Evolutionary conservation across 1,140 invertebrate species (phyloP).

Genomic region (Apolygus lucorum): DNA sequence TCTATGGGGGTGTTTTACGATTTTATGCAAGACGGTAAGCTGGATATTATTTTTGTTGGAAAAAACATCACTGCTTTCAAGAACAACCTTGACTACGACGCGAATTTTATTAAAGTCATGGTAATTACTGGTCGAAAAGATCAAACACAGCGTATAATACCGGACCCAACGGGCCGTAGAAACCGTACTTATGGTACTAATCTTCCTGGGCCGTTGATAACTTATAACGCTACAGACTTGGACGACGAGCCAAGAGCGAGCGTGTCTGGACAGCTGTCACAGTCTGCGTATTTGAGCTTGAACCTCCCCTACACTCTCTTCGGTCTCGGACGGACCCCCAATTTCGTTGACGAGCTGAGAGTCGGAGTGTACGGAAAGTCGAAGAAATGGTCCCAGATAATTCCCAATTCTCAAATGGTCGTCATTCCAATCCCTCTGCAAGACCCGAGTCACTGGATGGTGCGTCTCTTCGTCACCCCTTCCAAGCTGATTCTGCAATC

Average conservation of each 20-base stretch:
- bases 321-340: conserved; percentile 90
- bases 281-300: conserved; percentile 84
- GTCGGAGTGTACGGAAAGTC: conserved; percentile 64
- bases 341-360: conserved; percentile 86
- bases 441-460: conserved; percentile 75
- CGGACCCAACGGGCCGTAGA: conserved; percentile 61
- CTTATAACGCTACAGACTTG: conserved; percentile 76
- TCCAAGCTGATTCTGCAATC: conserved; percentile 88
- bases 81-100: conserved; percentile 85
- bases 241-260: conserved; percentile 64
- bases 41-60: conserved; percentile 67
- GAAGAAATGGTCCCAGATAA: conserved; percentile 81
- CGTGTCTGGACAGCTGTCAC: conserved; percentile 77
- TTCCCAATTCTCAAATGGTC: conserved; percentile 95
- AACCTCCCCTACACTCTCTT: conserved; percentile 92
- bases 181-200: conserved; percentile 78
- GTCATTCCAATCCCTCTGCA: conserved; percentile 80
- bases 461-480: conserved; percentile 91
- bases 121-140: conserved; percentile 77
- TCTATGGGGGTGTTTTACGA: conserved; percentile 86
- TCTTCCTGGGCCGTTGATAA: conserved; percentile 77
- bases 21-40: conserved; percentile 74
- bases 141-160: conserved; percentile 51
- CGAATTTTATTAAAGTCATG: conserved; percentile 92
- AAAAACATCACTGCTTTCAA: conserved; percentile 60